Evolutionary conservation across 2,888 invertebrate species (phyloP).

Genomic region (Eutolmus rufibarbis): DNA sequence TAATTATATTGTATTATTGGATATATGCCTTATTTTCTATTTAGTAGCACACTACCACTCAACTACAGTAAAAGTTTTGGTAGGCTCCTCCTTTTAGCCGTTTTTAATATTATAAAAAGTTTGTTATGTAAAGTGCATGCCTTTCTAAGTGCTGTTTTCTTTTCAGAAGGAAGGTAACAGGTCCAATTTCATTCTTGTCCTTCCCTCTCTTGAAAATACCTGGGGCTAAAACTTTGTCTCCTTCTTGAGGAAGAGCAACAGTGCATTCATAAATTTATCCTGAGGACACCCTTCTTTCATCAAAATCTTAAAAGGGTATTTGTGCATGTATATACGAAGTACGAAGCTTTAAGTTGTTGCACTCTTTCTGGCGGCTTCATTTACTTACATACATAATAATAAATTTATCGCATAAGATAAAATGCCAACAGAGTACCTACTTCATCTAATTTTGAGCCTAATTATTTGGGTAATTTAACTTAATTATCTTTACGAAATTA

Average conservation of each 20-base stretch:
- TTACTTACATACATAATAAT: background rate
- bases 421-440: no score
- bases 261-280: background rate
- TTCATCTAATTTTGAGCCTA: background rate
- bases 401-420: background rate
- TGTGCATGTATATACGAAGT: background rate
- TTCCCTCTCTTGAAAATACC: background rate
- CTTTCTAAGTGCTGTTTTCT: background rate
- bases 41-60: background rate
- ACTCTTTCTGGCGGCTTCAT: background rate
- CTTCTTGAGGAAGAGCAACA: background rate
- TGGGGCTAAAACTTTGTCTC: background rate
- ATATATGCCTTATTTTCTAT: background rate
- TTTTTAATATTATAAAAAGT: no score
- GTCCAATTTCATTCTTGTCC: background rate
- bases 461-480: background rate
- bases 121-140: background rate
- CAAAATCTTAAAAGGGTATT: background rate
- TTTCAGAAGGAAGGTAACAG: background rate
- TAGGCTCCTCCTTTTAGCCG: background rate
- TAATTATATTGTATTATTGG: no score
- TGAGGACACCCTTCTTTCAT: background rate
- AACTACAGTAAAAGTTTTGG: background rate
- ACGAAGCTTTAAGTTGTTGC: background rate
- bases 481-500: background rate